Conservation (phyloP, 2,797 vertebrate species). For the Gymnothorax javanicus region DNA sequence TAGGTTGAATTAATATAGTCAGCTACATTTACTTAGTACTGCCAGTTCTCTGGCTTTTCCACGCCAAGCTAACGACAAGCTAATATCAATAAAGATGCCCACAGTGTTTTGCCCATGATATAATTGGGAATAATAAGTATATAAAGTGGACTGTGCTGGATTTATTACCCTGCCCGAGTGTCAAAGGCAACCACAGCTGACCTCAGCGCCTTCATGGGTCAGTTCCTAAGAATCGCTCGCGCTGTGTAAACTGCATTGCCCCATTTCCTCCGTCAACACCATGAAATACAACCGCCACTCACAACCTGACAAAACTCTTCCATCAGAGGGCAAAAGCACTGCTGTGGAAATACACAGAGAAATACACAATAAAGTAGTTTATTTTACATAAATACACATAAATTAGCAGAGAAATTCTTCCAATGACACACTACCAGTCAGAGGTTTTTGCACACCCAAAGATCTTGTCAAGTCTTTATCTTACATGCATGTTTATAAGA, state of each 20-base stretch:
- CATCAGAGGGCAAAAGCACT: neutral
- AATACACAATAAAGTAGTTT: neutral
- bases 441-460: no score
- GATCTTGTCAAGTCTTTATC: no score
- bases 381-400: neutral
- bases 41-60: neutral
- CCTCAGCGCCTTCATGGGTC: conserved; percentile 12
- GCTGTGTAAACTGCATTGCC: neutral
- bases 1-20: no score
- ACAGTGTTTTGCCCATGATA: neutral
- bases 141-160: neutral
- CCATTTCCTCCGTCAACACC: conserved; percentile 14
- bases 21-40: no score
- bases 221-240: neutral
- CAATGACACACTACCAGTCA: neutral
- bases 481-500: no score
- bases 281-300: neutral
- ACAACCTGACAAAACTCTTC: neutral
- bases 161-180: neutral
- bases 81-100: neutral
- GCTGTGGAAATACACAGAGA: neutral
- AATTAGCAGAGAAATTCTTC: neutral
- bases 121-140: neutral
- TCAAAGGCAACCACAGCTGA: neutral
- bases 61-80: neutral